Conservation (phyloP, 1,140 invertebrate species). For the Asbolus verrucosus region DNA sequence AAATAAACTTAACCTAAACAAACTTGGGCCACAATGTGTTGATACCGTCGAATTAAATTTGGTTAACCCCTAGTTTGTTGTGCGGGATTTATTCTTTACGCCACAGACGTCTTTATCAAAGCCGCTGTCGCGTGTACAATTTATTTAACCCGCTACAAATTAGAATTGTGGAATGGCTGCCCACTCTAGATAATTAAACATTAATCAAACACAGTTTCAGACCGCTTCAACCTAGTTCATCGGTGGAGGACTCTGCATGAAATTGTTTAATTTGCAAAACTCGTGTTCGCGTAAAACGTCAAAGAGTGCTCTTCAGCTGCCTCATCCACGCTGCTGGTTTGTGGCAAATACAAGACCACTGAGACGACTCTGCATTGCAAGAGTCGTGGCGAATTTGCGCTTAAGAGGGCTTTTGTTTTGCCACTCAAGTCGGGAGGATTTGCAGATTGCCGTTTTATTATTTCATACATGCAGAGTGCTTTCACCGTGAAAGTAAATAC, state of each 20-base stretch:
- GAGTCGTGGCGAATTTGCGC: too few species aligned
- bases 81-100: background rate
- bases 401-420: constrained; percentile 42
- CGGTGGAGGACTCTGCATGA: too few species aligned
- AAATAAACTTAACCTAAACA: constrained; percentile 32
- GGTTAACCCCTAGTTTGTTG: background rate
- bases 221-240: too few species aligned
- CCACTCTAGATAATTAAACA: constrained; percentile 30
- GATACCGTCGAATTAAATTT: background rate
- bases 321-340: constrained; percentile 6
- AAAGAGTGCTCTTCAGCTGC: constrained; percentile 13
- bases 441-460: constrained; percentile 49
- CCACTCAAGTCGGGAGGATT: constrained; percentile 42
- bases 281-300: too few species aligned
- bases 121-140: constrained; percentile 18
- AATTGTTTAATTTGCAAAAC: too few species aligned
- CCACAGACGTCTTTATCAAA: constrained; percentile 21
- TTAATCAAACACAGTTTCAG: constrained; percentile 26
- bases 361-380: too few species aligned
- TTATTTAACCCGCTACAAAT: constrained; percentile 24
- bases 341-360: constrained; percentile 10
- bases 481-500: constrained; percentile 25
- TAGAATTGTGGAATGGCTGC: background rate
- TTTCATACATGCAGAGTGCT: constrained; percentile 43
- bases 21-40: constrained; percentile 6